Conservation (phyloP, 2,888 invertebrate genomes). For the Rhingia rostrata region DNA sequence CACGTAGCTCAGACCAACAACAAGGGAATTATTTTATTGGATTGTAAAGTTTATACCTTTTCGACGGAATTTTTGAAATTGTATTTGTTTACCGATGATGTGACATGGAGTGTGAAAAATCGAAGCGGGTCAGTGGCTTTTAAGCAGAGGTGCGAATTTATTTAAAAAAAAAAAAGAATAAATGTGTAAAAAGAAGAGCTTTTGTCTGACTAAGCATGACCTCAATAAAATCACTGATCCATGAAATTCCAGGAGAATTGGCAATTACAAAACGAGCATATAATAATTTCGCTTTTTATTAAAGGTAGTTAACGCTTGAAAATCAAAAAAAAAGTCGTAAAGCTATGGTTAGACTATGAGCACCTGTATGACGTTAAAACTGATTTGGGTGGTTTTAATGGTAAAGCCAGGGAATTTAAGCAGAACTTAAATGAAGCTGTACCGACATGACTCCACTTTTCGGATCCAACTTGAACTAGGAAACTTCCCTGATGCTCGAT, state of each 20-base stretch:
- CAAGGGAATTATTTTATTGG: slow-evolving; percentile 4
- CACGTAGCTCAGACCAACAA: background rate
- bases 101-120: slow-evolving; percentile 14
- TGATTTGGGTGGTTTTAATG: no score
- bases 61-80: background rate
- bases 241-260: background rate
- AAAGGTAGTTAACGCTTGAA: no score
- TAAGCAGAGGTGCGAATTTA: slow-evolving; percentile 4
- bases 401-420: no score
- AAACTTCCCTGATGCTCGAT: no score
- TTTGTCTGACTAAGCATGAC: background rate
- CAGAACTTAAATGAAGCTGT: no score
- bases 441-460: no score
- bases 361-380: no score
- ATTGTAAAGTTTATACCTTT: slow-evolving; percentile 6
- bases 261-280: no score
- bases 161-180: background rate
- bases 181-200: background rate
- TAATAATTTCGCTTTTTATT: no score
- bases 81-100: background rate
- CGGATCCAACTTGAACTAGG: no score
- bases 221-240: background rate
- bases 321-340: no score
- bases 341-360: no score
- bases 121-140: background rate